Evolutionary conservation across 2,888 invertebrate genomes (phyloP), one percentile per base, ranked within the genome.

Genomic region (Idaea aversata): DNA sequence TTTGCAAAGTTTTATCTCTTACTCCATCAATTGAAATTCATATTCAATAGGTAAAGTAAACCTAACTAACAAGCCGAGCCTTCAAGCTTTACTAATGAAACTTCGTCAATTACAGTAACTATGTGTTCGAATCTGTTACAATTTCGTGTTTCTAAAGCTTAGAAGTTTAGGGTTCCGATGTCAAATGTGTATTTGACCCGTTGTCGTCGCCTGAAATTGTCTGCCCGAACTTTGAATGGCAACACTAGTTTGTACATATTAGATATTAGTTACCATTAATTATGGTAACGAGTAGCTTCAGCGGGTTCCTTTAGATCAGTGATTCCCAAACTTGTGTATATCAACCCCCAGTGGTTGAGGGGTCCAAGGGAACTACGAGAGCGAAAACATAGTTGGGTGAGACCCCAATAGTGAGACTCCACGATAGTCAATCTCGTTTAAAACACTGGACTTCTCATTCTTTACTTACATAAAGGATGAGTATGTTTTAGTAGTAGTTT

Each of bases 21-120:
- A 7, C 36, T 36, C 10, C 6, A 7, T 10, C 10, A 1, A 36
- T 36, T 36, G 25, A 25, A 25, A 47, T 47, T 47, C 47, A 47
- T 47, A 7, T 47, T 47, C 10, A 47, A 47, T 47, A 47, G 13
- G 25, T 25, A 25, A 25, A 25, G 25, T 25, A 13, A 13, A 10
- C 47, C 7, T 47, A 13, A 47, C 47, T 47, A 47, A 47, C 47
- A 47, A 10, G 4, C 7, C 13, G 47, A 47, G 47, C 47, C 47
- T 47, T 13, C 47, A 47, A 13, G 13, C 47, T 47, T 47, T 47
- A 47, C 47, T 13, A 67, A 69, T 65, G 61, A 15, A 73, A 71
- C 73, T 71, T 69, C 66, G 71, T 69, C 73, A 67, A 73, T 73
- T 71, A 67, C 57, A 38, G 58, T 70, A 71, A 71, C 69, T 69